Percentiles rank a stretch among this genome's conserved stretches.
These are phyloP conservation scores for Glyptemys insculpta DNA, from an alignment of 2,797 vertebrate species.

Conservation along the genomic window DNA sequence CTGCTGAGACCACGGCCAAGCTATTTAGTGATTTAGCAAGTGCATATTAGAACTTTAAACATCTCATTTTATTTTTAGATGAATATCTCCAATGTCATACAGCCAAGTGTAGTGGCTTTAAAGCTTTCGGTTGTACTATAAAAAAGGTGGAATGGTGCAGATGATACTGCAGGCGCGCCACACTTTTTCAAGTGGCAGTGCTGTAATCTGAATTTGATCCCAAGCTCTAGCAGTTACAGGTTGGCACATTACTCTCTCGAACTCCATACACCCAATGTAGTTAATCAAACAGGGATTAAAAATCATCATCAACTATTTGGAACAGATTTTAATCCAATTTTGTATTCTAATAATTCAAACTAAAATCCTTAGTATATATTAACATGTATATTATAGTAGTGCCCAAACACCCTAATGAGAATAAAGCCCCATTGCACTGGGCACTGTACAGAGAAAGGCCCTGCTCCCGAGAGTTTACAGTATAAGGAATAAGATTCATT, in stretches of 20 bases:
- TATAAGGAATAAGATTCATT: background rate
- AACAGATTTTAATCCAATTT: slow-evolving; percentile 6
- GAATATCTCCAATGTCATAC: background rate
- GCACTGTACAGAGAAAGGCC: background rate
- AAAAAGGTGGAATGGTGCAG: background rate
- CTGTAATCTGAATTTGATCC: background rate
- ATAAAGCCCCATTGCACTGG: background rate
- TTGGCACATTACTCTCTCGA: background rate
- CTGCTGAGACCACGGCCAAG: background rate
- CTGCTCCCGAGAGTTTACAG: background rate
- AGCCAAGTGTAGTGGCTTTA: background rate
- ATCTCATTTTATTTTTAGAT: background rate
- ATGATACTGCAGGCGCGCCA: background rate
- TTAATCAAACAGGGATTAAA: background rate
- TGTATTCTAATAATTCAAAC: background rate
- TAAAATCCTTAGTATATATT: background rate
- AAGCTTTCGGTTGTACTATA: background rate
- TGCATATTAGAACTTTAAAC: background rate
- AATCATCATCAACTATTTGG: background rate
- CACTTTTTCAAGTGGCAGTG: background rate
- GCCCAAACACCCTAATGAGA: background rate
- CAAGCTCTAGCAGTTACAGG: background rate
- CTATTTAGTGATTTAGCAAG: background rate
- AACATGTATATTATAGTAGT: background rate
- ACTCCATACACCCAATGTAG: fast-evolving